Evolutionary conservation across 2,113 vertebrate genomes (phyloP).

Genomic region (Mionectes macconnelli): DNA sequence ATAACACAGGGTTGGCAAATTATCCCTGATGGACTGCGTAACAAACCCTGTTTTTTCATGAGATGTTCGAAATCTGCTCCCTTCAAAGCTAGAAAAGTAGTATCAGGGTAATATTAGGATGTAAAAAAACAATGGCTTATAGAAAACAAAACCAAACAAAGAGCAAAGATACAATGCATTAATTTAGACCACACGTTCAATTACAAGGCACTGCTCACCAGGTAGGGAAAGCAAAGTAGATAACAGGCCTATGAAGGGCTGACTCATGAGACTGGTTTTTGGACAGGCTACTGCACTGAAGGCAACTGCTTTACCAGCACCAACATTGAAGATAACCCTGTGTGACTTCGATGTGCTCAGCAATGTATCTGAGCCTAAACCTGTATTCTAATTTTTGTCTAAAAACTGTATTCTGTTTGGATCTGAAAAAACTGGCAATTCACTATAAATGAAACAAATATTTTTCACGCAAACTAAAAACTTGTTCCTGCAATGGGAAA

Average conservation of each 20-base stretch:
- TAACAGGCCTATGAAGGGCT: neutral
- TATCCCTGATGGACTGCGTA: neutral
- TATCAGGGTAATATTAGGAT: neutral
- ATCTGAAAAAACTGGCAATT: neutral
- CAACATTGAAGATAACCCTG: neutral
- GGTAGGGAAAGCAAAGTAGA: neutral
- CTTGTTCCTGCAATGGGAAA: neutral
- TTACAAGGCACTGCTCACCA: neutral
- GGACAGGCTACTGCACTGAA: neutral
- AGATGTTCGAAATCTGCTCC: neutral
- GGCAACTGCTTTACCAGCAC: neutral
- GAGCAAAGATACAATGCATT: neutral
- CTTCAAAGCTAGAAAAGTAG: neutral
- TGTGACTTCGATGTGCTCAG: neutral
- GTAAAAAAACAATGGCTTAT: neutral
- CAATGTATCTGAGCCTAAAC: neutral
- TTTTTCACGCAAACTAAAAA: neutral
- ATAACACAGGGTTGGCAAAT: neutral
- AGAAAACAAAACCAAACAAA: neutral
- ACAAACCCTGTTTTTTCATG: neutral
- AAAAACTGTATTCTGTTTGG: neutral
- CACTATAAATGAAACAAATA: neutral
- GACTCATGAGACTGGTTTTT: neutral
- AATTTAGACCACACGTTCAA: neutral
- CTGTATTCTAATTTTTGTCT: neutral